Conservation (phyloP, 2,888 invertebrate genomes). For the Chromoteleia sp. region DNA sequence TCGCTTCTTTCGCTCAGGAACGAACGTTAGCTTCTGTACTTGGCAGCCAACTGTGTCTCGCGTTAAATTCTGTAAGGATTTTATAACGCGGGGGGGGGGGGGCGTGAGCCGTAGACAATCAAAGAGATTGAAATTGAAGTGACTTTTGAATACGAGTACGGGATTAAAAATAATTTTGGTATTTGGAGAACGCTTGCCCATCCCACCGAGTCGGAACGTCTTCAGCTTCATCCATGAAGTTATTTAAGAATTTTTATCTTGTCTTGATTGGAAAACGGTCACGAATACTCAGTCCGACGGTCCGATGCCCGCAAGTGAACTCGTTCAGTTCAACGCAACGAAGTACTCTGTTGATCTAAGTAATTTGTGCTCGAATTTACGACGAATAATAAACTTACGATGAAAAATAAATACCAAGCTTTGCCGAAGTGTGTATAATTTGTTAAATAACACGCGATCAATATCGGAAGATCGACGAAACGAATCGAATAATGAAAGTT, state of each 20-base stretch:
- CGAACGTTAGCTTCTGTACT: constrained; percentile 33
- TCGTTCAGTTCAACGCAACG: background rate
- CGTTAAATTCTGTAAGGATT: constrained; percentile 23
- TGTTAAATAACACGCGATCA: constrained; percentile 35
- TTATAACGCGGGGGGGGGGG: constrained; percentile 5
- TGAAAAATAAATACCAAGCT: constrained; percentile 36
- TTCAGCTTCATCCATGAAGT: too few species aligned
- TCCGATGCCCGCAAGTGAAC: constrained; percentile 9
- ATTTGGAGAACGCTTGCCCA: background rate
- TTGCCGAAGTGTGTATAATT: constrained; percentile 29
- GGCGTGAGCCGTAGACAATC: constrained; percentile 22
- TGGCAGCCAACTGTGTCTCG: constrained; percentile 32
- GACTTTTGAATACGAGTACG: constrained; percentile 39
- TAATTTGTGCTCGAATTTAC: constrained; percentile 18
- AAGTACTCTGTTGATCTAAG: constrained; percentile 27
- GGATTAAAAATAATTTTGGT: constrained; percentile 34
- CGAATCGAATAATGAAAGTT: background rate
- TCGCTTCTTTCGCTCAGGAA: constrained; percentile 27
- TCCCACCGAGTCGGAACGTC: too few species aligned
- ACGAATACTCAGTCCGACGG: constrained; percentile 30
- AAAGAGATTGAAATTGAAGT: constrained; percentile 51
- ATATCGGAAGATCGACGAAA: constrained; percentile 13
- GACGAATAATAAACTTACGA: constrained; percentile 35
- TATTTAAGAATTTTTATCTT: background rate
- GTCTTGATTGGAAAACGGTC: constrained; percentile 16